Evolutionary conservation across 1,140 invertebrate species (phyloP), one percentile per base, ranked within the genome.

Genomic region (Solenopsis invicta): DNA sequence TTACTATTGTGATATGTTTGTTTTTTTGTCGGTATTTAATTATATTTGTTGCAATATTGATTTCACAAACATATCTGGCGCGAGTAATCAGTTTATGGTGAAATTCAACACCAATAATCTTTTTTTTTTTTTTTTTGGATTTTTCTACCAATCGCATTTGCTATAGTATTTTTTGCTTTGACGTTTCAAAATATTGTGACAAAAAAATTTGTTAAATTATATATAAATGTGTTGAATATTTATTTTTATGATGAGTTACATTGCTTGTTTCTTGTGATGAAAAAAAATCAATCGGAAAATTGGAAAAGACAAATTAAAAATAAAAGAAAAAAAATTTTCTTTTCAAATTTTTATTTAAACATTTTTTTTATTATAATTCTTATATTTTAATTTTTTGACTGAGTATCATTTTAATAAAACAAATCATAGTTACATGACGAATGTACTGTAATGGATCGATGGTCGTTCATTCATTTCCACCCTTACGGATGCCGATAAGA

Each of bases 191-290:
- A 50, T 12, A 66, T 34, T n/a, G 2, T 10, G 10, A 75, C 16
- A 34, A 4, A 29, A 54, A 72, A 52, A 87, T 29, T 16, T 29
- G 29, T 6, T 16, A 29, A 67, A 21, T 45, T 86, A 86, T 85
- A 59, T 77, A 85, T 85, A 80, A 54, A 41, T 48, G 54, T 80
- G 62, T 82, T 71, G 75, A 66, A 50, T 90, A 91, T 86, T 86
- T 77, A 91, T 82, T 67, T 90, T 90, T 84, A 88, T 80, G 37
- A 61, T 86, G 59, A 67, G 4, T 67, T 56, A 13, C 59, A 56
- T 61, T 62, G 41, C 67, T 29, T 80, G 9, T 37, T 59, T 87
- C 59, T 89, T 56, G 74, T 74, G 87, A 62, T 67, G 66, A 13
- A 67, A 41, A 41, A 54, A 82, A 74, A 59, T 41, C 41, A 89